Percentiles rank a stretch among this genome's conserved stretches.
Conservation (phyloP, 2,113 vertebrate genomes). For the Enhydra lutris region DNA sequence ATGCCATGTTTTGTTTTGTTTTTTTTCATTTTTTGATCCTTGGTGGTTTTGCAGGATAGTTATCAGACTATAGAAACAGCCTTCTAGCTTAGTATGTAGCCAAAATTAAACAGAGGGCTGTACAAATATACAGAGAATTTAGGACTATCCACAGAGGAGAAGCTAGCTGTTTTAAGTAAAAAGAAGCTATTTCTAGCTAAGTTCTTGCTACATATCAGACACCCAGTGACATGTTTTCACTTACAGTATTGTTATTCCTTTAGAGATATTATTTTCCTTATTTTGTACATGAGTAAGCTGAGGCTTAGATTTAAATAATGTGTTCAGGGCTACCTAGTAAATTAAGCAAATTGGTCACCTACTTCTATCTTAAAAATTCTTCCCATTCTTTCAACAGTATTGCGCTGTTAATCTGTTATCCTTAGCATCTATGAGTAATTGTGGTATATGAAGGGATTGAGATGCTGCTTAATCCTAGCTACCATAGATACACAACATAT, state of each 20-base stretch:
- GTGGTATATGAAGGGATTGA: neutral
- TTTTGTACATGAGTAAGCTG: neutral
- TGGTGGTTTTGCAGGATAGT: neutral
- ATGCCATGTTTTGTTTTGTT: neutral
- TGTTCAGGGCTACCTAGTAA: neutral
- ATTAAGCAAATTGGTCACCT: neutral
- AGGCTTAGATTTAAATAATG: neutral
- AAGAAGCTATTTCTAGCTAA: neutral
- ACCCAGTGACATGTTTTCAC: neutral
- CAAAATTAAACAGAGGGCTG: neutral
- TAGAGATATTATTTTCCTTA: neutral
- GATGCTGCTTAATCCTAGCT: neutral
- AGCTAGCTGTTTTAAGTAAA: neutral
- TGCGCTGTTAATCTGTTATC: neutral
- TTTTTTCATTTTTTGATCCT: neutral
- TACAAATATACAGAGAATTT: neutral
- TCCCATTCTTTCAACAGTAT: neutral
- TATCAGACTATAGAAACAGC: neutral
- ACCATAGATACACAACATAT: neutral
- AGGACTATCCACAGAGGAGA: neutral
- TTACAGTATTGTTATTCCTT: neutral
- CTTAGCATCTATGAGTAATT: neutral
- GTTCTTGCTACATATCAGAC: neutral
- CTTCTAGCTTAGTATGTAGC: neutral
- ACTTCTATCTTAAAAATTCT: neutral